Base-by-base conservation (phyloP, 2,888 invertebrate species). In the Athripsodes cinereus region DNA sequence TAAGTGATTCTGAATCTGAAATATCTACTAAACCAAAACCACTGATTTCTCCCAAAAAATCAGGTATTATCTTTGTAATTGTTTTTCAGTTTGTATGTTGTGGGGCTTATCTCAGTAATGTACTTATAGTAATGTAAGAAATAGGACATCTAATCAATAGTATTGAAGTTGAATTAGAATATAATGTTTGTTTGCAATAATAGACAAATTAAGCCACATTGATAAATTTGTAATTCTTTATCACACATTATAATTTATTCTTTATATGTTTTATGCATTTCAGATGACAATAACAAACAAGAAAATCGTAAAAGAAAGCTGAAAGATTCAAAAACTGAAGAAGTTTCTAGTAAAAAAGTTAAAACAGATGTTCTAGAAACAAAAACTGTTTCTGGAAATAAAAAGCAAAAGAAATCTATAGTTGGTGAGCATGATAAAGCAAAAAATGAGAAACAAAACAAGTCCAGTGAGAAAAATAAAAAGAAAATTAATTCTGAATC, bases 1-100 rank as follows among this genome's bases (percentile, higher is more conserved):
- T 63, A 21, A 60, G 60, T 52, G 57, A 62, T 47, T 46, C 61
- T 10, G 61, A 59, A 13, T 44, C 35, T 20, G 58, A 57, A 52
- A 54, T 52, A 51, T 11, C 18, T 2, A 8, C 48, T 19, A 51
- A 55, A 52, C 13, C 40, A 3, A 40, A 40, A 40, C 13, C n/a
- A 3, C 3, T 16, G 16, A 31, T 34, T 35, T 48, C 44, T 40
- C 44, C 40, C 5, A 2, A 40, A 50, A 47, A 44, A 35, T 13
- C 50, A 53, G 47, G 49, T 56, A 46, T 3, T 8, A n/a, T n/a
- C n/a, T n/a, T n/a, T n/a, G n/a, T n/a, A n/a, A n/a, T n/a, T n/a
- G n/a, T n/a, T n/a, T n/a, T n/a, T n/a, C n/a, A n/a, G n/a, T n/a
- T n/a, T n/a, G n/a, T n/a, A n/a, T n/a, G n/a, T n/a, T n/a, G n/a